A percentile compares a stretch with the other conserved stretches of the same genome.
These are phyloP conservation scores for Invenusta paracnida DNA, from an alignment of 2,888 invertebrate genomes.

Conservation along the genomic window DNA sequence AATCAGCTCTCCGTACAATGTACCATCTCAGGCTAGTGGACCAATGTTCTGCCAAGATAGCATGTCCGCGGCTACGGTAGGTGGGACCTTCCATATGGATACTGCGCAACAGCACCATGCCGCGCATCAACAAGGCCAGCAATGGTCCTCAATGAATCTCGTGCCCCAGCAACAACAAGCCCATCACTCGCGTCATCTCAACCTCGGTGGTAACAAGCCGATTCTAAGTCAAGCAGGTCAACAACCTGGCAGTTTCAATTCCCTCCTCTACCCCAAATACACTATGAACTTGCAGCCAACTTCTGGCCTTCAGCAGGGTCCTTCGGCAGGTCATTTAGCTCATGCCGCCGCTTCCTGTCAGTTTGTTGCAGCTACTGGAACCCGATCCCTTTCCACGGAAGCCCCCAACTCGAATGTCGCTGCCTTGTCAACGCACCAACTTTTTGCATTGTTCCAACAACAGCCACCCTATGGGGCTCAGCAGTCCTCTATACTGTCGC, in stretches of 20 bases:
- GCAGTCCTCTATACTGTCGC: neutral
- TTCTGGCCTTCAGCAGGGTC: neutral
- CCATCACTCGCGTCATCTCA: too few relatives aligned
- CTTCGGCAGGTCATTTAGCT: too few relatives aligned
- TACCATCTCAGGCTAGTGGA: neutral
- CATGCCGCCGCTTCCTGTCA: too few relatives aligned
- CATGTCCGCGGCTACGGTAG: neutral
- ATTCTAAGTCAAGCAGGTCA: neutral
- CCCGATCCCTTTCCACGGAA: neutral
- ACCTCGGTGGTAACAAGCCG: too few relatives aligned
- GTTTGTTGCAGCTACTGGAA: neutral
- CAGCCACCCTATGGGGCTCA: neutral
- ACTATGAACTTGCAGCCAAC: neutral
- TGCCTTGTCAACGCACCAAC: neutral
- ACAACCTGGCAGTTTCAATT: neutral
- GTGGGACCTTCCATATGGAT: neutral
- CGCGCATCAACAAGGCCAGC: too few relatives aligned
- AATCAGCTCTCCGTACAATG: neutral
- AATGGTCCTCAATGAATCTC: too few relatives aligned
- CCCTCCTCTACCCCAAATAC: neutral
- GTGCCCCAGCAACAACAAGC: neutral
- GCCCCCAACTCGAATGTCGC: neutral
- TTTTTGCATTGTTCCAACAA: neutral
- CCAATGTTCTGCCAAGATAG: neutral
- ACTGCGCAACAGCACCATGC: neutral